Conservation (phyloP, 2,113 vertebrate species). For the Meriones unguiculatus region DNA sequence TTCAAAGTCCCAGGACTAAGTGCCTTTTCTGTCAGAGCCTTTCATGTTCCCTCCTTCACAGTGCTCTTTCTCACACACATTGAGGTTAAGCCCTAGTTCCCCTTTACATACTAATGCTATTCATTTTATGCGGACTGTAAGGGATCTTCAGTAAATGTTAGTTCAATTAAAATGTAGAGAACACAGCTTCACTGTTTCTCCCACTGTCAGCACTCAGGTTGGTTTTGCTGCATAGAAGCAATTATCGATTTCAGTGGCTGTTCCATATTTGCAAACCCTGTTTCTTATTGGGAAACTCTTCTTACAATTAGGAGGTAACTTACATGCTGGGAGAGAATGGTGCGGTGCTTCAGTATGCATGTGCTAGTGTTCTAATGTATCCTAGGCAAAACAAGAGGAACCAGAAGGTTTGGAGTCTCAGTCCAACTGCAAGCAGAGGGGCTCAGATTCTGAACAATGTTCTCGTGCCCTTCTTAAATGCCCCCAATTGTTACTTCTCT, state of each 20-base stretch:
- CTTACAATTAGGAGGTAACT: background rate
- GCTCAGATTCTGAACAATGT: background rate
- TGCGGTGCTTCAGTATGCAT: background rate
- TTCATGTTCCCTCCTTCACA: background rate
- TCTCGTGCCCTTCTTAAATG: background rate
- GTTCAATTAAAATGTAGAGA: constrained; percentile 62
- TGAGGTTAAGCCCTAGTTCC: constrained; percentile 29
- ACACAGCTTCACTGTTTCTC: background rate
- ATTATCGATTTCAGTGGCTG: background rate
- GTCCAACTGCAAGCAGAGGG: no score
- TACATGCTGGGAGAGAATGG: constrained; percentile 6
- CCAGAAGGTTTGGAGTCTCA: background rate
- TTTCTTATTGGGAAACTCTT: background rate
- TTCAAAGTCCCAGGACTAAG: background rate
- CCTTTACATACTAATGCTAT: background rate
- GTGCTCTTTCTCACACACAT: background rate
- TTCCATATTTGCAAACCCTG: constrained; percentile 11
- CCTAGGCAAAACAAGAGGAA: background rate
- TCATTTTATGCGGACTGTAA: background rate
- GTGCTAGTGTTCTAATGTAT: background rate
- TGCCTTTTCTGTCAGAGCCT: background rate
- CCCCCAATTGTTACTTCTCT: background rate
- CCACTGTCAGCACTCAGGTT: background rate
- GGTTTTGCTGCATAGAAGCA: background rate
- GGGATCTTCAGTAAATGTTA: background rate